phyloP scores from a whole-genome alignment of 2,888 invertebrate genomes.

The Clitarchus hookeri region DNA sequence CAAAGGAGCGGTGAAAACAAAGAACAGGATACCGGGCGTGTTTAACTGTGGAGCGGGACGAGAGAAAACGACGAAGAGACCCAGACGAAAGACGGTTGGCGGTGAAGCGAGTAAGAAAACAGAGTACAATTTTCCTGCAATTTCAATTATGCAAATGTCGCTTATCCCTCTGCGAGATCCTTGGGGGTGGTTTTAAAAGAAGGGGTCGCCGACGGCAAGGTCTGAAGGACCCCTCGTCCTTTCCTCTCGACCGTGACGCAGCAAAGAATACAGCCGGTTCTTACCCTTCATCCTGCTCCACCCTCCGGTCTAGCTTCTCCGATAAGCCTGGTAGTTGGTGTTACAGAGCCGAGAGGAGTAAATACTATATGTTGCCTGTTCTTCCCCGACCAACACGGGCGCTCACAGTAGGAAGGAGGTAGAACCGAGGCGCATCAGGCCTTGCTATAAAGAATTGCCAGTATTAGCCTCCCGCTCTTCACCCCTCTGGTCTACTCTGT shows the following conservation, averaged over 20 bases:
- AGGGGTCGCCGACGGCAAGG: background rate
- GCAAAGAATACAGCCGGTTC: background rate
- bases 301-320: background rate
- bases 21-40: background rate
- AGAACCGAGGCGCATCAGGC: background rate
- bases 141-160: constrained; percentile 45
- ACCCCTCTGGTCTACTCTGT: background rate
- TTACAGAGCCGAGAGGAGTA: background rate
- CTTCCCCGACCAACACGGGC: too few relatives aligned
- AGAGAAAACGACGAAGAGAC: constrained; percentile 21
- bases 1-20: background rate
- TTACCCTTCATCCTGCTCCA: background rate
- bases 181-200: constrained; percentile 25
- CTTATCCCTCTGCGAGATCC: constrained; percentile 22
- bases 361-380: background rate
- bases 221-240: too few relatives aligned
- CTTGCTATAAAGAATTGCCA: background rate
- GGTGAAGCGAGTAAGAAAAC: constrained; percentile 28
- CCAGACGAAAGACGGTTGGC: background rate
- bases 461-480: background rate
- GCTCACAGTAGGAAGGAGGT: background rate
- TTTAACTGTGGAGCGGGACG: background rate
- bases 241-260: background rate
- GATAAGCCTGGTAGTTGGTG: background rate
- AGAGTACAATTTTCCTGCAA: constrained; percentile 38